These are phyloP conservation scores for Lycaena phlaeas DNA, from an alignment of 2,888 invertebrate genomes.

Conservation along the genomic window DNA sequence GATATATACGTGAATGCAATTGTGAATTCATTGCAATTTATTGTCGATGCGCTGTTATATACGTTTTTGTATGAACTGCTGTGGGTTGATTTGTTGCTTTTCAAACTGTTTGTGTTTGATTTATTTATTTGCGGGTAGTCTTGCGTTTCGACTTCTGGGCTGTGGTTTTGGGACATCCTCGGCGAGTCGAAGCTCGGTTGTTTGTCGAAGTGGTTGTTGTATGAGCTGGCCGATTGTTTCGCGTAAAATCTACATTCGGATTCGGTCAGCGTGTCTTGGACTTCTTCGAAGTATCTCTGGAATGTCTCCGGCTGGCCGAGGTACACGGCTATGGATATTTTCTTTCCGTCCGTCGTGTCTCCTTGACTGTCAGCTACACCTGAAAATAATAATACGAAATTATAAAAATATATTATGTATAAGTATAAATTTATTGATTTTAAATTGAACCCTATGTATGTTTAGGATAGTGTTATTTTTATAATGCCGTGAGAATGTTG, in stretches of 20 bases:
- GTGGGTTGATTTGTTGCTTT: slow-evolving; percentile 71
- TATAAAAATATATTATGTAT: too few species aligned
- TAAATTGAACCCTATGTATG: too few species aligned
- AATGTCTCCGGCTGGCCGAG: slow-evolving; percentile 88
- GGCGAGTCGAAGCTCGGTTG: slow-evolving; percentile 65
- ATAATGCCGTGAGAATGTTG: too few species aligned
- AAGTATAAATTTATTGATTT: too few species aligned
- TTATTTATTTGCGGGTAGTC: slow-evolving; percentile 61
- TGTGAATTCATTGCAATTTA: slow-evolving; percentile 80
- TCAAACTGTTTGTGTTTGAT: slow-evolving; percentile 68
- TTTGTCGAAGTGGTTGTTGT: slow-evolving; percentile 60
- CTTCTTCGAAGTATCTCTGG: slow-evolving; percentile 78
- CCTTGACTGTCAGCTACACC: slow-evolving; percentile 74
- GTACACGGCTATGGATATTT: slow-evolving; percentile 90
- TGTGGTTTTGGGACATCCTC: slow-evolving; percentile 56
- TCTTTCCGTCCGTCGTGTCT: slow-evolving; percentile 86
- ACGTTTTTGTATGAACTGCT: slow-evolving; percentile 66
- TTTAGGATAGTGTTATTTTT: too few species aligned
- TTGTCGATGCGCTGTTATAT: slow-evolving; percentile 65
- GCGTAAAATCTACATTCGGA: slow-evolving; percentile 75
- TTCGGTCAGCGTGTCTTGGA: slow-evolving; percentile 76
- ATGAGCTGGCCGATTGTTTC: slow-evolving; percentile 58
- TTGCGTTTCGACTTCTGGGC: slow-evolving; percentile 57
- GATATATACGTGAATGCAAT: slow-evolving; percentile 93
- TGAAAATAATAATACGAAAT: too few species aligned